Percentiles rank a stretch among this genome's conserved stretches.
Evolutionary conservation across 2,888 invertebrate species (phyloP).

Genomic region (Ethmia dodecea): DNA sequence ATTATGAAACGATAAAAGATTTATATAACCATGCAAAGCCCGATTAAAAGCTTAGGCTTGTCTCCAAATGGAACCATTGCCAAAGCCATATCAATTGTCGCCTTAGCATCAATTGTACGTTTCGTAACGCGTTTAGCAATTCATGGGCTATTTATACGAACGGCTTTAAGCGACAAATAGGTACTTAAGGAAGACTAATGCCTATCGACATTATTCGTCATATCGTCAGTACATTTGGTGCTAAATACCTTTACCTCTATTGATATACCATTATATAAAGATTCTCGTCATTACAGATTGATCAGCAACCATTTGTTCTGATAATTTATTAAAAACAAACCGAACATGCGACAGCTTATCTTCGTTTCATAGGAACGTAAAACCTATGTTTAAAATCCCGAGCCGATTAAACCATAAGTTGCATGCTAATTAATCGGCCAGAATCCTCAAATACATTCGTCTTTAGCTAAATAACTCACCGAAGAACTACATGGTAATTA

Average conservation of each 20-base stretch:
- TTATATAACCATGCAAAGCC: background rate
- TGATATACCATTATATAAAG: too few species aligned
- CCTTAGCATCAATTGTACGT: slow-evolving; percentile 18
- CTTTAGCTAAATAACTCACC: slow-evolving; percentile 28
- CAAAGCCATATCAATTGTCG: slow-evolving; percentile 23
- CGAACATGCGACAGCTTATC: too few species aligned
- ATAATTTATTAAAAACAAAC: too few species aligned
- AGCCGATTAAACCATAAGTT: too few species aligned
- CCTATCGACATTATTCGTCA: slow-evolving; percentile 8
- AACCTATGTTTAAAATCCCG: too few species aligned
- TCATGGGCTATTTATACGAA: slow-evolving; percentile 18
- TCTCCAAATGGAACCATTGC: slow-evolving; percentile 3
- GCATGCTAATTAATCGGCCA: too few species aligned
- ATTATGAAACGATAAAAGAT: too few species aligned
- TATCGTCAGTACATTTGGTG: background rate
- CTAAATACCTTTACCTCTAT: background rate
- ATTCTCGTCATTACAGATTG: too few species aligned
- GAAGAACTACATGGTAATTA: slow-evolving; percentile 17
- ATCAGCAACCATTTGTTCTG: too few species aligned
- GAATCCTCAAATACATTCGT: too few species aligned
- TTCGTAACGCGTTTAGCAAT: slow-evolving; percentile 23
- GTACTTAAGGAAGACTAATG: slow-evolving; percentile 17
- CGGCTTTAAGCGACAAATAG: slow-evolving; percentile 24
- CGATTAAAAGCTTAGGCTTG: background rate
- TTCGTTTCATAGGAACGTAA: too few species aligned